Conservation (phyloP, 2,888 invertebrate genomes). For the Caenorhabditis parvicauda region DNA sequence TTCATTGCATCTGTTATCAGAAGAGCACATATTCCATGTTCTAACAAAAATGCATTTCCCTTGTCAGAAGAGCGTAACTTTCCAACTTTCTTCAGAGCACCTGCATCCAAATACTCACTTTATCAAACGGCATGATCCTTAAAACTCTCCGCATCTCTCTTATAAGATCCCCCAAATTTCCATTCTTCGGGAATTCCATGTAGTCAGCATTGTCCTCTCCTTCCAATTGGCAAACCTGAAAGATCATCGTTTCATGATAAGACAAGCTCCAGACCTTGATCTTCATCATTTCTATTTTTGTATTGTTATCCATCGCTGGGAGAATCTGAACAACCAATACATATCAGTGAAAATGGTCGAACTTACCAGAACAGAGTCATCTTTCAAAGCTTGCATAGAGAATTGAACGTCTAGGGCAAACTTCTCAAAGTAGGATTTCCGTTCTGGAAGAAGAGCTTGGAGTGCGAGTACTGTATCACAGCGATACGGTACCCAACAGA, state of each 20-base stretch:
- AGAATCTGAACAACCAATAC: conserved; percentile 1
- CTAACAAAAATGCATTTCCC: too few relatives aligned
- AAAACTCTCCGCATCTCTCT: conserved; percentile 42
- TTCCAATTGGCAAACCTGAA: conserved; percentile 30
- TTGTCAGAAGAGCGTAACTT: neutral
- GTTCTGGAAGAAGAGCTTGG: conserved; percentile 42
- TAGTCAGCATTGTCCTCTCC: conserved; percentile 35
- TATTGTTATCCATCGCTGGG: neutral
- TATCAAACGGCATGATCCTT: conserved; percentile 45
- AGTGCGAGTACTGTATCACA: conserved; percentile 43
- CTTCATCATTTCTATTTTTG: neutral
- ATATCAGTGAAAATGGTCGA: neutral
- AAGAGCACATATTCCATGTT: too few relatives aligned
- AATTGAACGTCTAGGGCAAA: conserved; percentile 38
- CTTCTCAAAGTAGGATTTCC: conserved; percentile 39
- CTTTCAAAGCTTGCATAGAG: conserved; percentile 44
- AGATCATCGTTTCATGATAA: conserved; percentile 15
- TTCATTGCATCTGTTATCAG: too few relatives aligned
- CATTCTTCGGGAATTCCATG: conserved; percentile 36
- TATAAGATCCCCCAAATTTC: conserved; percentile 43
- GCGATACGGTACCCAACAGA: conserved; percentile 45
- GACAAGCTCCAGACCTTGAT: conserved; percentile 57
- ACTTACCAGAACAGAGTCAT: conserved; percentile 28
- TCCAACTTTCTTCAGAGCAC: neutral
- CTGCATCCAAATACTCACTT: conserved; percentile 10